phyloP scores from a whole-genome alignment of 1,140 invertebrate genomes.

The Musca domestica region DNA sequence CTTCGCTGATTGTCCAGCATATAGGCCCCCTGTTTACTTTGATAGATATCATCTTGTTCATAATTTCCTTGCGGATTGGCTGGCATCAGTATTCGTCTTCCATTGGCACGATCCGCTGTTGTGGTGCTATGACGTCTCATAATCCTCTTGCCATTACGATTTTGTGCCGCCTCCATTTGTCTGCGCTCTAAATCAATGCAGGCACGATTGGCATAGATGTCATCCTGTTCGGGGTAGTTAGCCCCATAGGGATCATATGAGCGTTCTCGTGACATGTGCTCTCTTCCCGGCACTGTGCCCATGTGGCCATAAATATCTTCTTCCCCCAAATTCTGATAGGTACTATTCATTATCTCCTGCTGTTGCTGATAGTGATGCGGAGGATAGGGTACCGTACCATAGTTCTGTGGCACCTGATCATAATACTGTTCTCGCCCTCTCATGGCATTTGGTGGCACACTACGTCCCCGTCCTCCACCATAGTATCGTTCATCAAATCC shows the following conservation, averaged over 20 bases:
- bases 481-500: slow-evolving; percentile 37
- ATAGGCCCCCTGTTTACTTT: slow-evolving; percentile 47
- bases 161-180: slow-evolving; percentile 40
- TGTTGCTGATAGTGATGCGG: neutral
- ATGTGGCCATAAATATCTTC: slow-evolving; percentile 52
- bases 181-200: slow-evolving; percentile 50
- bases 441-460: slow-evolving; percentile 23
- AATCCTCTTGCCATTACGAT: slow-evolving; percentile 37
- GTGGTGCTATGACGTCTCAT: slow-evolving; percentile 51
- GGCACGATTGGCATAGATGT: slow-evolving; percentile 52
- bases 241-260: slow-evolving; percentile 32
- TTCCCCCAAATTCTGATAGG: slow-evolving; percentile 49
- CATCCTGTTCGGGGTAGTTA: slow-evolving; percentile 36
- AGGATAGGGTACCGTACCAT: slow-evolving; percentile 29
- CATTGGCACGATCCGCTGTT: slow-evolving; percentile 40
- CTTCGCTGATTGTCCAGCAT: slow-evolving; percentile 45
- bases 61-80: slow-evolving; percentile 25
- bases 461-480: slow-evolving; percentile 7
- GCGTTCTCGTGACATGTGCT: slow-evolving; percentile 26
- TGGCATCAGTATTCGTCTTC: slow-evolving; percentile 28
- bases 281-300: slow-evolving; percentile 34
- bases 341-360: slow-evolving; percentile 45
- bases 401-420: slow-evolving; percentile 29
- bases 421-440: slow-evolving; percentile 37
- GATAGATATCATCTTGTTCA: slow-evolving; percentile 44